A percentile compares a stretch with the other conserved stretches of the same genome.
phyloP scores from a whole-genome alignment of 2,888 invertebrate genomes.

The Calliphora vomitoria region DNA sequence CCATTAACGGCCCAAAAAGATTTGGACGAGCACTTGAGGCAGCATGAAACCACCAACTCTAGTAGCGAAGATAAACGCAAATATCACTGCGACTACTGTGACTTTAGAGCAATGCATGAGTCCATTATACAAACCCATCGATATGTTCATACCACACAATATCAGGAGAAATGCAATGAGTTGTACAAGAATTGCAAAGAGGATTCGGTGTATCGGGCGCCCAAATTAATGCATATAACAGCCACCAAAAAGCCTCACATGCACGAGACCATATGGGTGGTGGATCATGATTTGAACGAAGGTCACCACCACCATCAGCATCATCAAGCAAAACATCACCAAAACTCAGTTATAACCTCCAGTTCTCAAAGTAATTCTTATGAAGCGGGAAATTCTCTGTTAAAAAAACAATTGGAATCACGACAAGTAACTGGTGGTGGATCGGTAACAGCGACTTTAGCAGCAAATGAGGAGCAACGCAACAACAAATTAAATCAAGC shows the following conservation, averaged over 20 bases:
- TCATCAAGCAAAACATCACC: slow-evolving; percentile 64
- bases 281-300: slow-evolving; percentile 80
- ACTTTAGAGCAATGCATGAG: slow-evolving; percentile 90
- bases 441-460: not conserved
- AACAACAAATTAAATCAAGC: slow-evolving; percentile 25
- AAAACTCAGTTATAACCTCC: slow-evolving; percentile 73
- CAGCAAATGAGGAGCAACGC: slow-evolving; percentile 54
- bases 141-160: slow-evolving; percentile 91
- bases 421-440: slow-evolving; percentile 72
- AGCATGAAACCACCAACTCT: slow-evolving; percentile 74
- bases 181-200: slow-evolving; percentile 88
- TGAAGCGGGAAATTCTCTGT: slow-evolving; percentile 80
- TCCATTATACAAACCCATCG: slow-evolving; percentile 89
- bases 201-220: slow-evolving; percentile 88
- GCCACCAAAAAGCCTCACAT: slow-evolving; percentile 75
- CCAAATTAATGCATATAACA: slow-evolving; percentile 85
- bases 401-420: slow-evolving; percentile 82
- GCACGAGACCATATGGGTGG: slow-evolving; percentile 83
- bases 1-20: slow-evolving; percentile 88
- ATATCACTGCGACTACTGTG: slow-evolving; percentile 91
- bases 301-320: slow-evolving; percentile 74
- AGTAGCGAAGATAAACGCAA: slow-evolving; percentile 66
- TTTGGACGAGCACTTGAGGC: slow-evolving; percentile 88
- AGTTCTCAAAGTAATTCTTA: slow-evolving; percentile 74
- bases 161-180: slow-evolving; percentile 90